Evolutionary conservation across 2,113 vertebrate genomes (phyloP).

Genomic region (Bucco capensis): DNA sequence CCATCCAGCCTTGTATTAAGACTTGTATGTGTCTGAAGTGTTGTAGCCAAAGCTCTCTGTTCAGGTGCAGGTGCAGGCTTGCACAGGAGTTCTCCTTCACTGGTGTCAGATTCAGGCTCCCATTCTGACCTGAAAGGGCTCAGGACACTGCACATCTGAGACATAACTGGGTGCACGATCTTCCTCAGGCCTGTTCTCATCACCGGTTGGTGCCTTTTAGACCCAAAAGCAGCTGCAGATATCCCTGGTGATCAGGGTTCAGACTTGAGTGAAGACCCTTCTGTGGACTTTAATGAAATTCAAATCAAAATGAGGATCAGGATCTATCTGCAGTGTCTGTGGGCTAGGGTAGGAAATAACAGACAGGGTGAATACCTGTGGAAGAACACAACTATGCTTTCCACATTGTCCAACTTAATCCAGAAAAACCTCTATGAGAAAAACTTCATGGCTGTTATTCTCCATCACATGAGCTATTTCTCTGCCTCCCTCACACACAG

Average conservation of each 20-base stretch:
- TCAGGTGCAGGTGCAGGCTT: background rate
- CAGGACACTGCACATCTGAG: background rate
- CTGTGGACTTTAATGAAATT: background rate
- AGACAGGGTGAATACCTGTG: background rate
- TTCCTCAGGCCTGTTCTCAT: background rate
- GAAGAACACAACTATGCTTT: background rate
- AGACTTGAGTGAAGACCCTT: background rate
- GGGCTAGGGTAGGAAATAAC: background rate
- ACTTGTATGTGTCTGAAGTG: background rate
- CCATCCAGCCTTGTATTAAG: no score
- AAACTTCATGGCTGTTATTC: background rate
- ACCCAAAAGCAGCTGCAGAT: background rate
- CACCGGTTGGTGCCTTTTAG: background rate
- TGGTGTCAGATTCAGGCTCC: background rate
- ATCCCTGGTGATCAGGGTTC: fast-evolving
- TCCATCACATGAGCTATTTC: background rate
- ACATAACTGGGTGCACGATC: fast-evolving
- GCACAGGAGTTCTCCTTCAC: background rate
- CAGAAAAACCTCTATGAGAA: background rate
- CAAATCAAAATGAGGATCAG: background rate
- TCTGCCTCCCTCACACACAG: background rate
- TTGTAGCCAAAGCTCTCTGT: background rate
- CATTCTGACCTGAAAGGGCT: background rate
- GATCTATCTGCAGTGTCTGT: background rate
- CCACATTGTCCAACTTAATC: background rate